Conservation (phyloP, 2,888 invertebrate genomes). For the Marronus borbonicus region DNA sequence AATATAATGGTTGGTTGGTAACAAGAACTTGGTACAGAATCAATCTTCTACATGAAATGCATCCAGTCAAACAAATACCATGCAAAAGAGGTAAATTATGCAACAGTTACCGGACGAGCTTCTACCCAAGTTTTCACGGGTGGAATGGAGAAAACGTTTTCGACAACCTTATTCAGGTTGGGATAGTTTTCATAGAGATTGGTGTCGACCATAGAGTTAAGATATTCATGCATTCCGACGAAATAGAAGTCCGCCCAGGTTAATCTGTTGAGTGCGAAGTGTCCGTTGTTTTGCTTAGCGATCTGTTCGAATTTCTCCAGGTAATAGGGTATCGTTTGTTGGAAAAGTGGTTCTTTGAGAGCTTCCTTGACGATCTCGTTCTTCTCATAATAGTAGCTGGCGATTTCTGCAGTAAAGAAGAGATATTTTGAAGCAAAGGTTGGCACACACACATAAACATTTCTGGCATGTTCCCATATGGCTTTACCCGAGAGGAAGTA, state of each 20-base stretch:
- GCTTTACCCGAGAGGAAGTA: no score
- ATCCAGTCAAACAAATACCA: neutral
- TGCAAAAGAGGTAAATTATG: neutral
- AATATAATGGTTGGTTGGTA: neutral
- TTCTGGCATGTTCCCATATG: no score
- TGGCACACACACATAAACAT: no score
- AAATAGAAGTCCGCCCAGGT: constrained; percentile 77
- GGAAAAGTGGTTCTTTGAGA: constrained; percentile 70
- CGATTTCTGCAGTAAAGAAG: neutral
- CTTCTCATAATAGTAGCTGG: constrained; percentile 63
- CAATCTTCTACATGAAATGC: neutral
- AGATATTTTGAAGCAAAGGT: no score
- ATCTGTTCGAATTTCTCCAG: constrained; percentile 74
- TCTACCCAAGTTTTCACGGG: constrained; percentile 78
- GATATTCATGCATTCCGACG: constrained; percentile 74
- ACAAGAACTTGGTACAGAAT: neutral
- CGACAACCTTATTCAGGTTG: constrained; percentile 73
- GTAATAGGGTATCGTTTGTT: constrained; percentile 74
- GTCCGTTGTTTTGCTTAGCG: constrained; percentile 75
- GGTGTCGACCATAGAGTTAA: constrained; percentile 73
- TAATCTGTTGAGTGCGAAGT: constrained; percentile 73
- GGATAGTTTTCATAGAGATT: constrained; percentile 75
- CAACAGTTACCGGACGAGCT: constrained; percentile 71
- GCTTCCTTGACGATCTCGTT: constrained; percentile 71
- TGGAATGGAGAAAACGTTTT: constrained; percentile 73